A percentile compares a stretch with the other conserved stretches of the same genome.
These are phyloP conservation scores for Cephalopachus bancanus DNA, from an alignment of 2,797 vertebrate genomes.

Conservation along the genomic window DNA sequence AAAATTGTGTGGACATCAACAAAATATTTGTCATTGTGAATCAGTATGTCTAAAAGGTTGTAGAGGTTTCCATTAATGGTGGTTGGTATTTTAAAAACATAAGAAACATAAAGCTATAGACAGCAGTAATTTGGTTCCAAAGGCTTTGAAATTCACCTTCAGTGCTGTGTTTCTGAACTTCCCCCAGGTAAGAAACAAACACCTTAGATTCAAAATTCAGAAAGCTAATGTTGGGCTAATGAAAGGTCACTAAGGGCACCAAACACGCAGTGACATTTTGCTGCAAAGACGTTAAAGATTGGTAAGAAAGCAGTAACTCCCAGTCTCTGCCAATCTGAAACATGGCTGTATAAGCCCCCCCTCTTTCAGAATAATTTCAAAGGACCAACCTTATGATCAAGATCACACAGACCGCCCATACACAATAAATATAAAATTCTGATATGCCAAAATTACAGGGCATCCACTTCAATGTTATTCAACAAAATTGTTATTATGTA, in stretches of 20 bases:
- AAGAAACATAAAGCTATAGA: neutral
- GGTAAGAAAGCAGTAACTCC: neutral
- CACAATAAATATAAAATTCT: neutral
- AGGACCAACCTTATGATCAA: neutral
- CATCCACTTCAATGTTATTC: neutral
- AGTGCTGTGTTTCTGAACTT: neutral
- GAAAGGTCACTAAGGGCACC: neutral
- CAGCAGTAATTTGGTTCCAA: neutral
- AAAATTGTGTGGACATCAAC: neutral
- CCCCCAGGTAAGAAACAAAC: neutral
- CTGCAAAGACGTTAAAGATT: neutral
- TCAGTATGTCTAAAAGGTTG: neutral
- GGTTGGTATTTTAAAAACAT: neutral
- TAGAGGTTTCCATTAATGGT: neutral
- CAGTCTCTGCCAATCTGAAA: neutral
- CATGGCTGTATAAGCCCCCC: neutral
- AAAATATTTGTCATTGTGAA: neutral
- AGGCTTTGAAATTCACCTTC: neutral
- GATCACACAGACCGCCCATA: neutral
- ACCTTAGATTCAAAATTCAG: neutral
- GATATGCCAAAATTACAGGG: neutral
- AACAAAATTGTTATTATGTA: neutral
- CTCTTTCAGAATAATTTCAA: neutral
- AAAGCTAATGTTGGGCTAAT: neutral
- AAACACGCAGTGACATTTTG: accelerated